Evolutionary conservation across 2,113 vertebrate species (phyloP), one percentile per base, ranked within the genome.

Genomic region (Salvelinus alpinus): DNA sequence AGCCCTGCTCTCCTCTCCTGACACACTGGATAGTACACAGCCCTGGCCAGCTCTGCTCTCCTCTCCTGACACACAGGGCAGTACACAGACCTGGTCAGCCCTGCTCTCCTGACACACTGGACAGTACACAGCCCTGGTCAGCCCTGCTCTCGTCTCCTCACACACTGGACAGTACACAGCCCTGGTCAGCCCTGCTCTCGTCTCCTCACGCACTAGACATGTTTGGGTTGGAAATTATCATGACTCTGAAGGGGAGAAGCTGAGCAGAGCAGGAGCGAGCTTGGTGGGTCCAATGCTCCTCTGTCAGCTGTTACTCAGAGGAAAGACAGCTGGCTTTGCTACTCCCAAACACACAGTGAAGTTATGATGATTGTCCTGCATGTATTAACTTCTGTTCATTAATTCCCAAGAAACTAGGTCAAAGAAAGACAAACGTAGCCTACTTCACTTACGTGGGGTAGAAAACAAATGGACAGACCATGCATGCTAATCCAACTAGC

Each of bases 401-500:
- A 24, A 62, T 62, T n/a, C 59, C 8, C 59, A 62, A 11, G 2
- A 62, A n/a, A 62, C 9, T n/a, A 5, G 18, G 59, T 7, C 25
- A 66, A 27, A 66, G 64, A 66, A 24, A 66, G 25, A 66, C 24
- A 66, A 71, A 47, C 66, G 73, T 76, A 78, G 57, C 54, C 1
- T 69, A 57, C 60, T 27, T 71, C 51, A 54, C 34, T 62, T 44
- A 20, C 9, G 57, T 59, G 69, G 75, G 76, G 66, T 71, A 44
- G 54, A 74, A 77, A 62, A 68, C 73, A 71, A 85, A 78, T 70
- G 76, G 70, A 64, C 57, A 75, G 79, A 66, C 20, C n/a, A n/a
- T 62, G 18, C n/a, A 22, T 29, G 65, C 14, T 22, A 29, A 70
- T 77, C 80, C 29, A 78, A 25, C 68, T 68, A 66, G 76, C 75